phyloP scores from a whole-genome alignment of 2,113 vertebrate genomes.

The Corythoichthys intestinalis region DNA sequence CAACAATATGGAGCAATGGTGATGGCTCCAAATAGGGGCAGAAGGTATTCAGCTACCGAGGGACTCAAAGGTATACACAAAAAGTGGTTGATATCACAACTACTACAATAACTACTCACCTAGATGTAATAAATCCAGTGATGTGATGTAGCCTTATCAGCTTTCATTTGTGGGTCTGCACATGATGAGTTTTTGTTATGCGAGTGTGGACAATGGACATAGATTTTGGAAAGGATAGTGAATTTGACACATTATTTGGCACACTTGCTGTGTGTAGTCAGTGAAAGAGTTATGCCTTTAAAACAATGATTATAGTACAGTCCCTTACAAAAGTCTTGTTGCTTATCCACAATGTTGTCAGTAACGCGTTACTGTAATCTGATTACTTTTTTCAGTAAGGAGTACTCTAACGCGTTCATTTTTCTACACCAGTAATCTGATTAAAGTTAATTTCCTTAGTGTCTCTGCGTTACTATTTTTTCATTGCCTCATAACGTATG shows the following conservation, averaged over 20 bases:
- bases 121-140: constrained; percentile 45
- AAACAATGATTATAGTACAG: background rate
- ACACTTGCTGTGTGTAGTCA: constrained; percentile 24
- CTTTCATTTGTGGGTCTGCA: constrained; percentile 51
- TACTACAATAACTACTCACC: constrained; percentile 12
- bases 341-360: no score
- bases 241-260: constrained; percentile 36
- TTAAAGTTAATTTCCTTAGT: no score
- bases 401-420: no score
- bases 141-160: constrained; percentile 41
- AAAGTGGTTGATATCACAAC: constrained; percentile 34
- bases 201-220: constrained; percentile 48
- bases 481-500: no score
- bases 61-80: constrained; percentile 26
- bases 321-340: no score
- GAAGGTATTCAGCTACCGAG: constrained; percentile 25
- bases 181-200: constrained; percentile 56
- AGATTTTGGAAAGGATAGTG: constrained; percentile 29
- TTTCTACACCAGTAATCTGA: no score
- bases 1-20: constrained; percentile 41
- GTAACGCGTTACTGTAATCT: no score
- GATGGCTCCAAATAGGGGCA: constrained; percentile 34
- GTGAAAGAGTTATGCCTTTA: background rate
- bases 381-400: no score
- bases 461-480: no score